Conservation (phyloP, 1,140 invertebrate species). For the Lepidostoma basale region DNA sequence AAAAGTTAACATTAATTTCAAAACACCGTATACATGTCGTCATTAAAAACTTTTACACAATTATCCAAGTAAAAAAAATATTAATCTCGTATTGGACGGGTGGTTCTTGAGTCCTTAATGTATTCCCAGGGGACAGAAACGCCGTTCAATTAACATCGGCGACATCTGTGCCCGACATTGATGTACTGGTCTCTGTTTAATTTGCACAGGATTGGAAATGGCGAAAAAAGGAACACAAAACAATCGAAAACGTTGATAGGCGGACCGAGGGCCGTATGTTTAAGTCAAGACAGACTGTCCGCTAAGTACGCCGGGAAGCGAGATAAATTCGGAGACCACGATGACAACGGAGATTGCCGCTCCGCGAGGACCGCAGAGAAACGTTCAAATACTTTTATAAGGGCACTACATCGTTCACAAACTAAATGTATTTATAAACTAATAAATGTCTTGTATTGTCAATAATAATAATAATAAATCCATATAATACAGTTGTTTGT, state of each 20-base stretch:
- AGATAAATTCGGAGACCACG: constrained; percentile 4
- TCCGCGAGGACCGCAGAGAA: neutral
- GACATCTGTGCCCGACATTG: constrained; percentile 10
- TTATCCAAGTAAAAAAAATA: too few relatives aligned
- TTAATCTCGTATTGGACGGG: too few relatives aligned
- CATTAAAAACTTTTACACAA: too few relatives aligned
- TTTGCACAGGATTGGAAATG: constrained; percentile 10
- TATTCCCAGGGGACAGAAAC: neutral
- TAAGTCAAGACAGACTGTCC: constrained; percentile 8
- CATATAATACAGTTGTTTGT: too few relatives aligned
- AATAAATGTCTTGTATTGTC: too few relatives aligned
- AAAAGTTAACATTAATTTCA: too few relatives aligned
- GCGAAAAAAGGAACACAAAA: constrained; percentile 1
- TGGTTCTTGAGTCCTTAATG: too few relatives aligned
- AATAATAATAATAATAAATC: too few relatives aligned
- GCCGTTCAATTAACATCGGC: neutral
- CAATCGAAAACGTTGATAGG: constrained; percentile 12
- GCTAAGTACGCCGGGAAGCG: neutral
- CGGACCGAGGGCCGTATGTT: neutral
- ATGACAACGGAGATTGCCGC: neutral
- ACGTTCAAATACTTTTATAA: too few relatives aligned
- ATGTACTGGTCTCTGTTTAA: neutral
- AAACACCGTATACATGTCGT: too few relatives aligned
- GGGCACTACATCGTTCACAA: too few relatives aligned
- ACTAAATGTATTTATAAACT: too few relatives aligned